phyloP scores from a whole-genome alignment of 2,113 vertebrate species.

The Callionymus lyra region DNA sequence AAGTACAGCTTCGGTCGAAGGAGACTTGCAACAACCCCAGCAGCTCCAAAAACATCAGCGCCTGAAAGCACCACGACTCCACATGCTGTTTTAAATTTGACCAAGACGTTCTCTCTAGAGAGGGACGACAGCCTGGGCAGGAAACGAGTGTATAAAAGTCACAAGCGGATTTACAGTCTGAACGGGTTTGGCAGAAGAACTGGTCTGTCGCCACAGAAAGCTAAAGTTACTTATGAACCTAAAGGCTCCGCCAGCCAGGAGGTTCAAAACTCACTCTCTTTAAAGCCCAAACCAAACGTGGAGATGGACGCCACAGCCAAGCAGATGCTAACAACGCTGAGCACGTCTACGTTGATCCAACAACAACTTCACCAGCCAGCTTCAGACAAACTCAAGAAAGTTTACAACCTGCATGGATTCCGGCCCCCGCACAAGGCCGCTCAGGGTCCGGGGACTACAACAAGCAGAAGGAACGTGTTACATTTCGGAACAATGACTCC shows the following conservation, averaged over 20 bases:
- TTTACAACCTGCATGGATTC: constrained; percentile 1
- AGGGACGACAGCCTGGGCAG: no score
- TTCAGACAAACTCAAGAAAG: background rate
- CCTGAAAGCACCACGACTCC: background rate
- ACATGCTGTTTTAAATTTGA: background rate
- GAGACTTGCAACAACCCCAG: background rate
- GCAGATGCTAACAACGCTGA: background rate
- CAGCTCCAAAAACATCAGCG: background rate
- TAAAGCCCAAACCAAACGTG: constrained; percentile 1
- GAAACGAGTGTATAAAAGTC: no score
- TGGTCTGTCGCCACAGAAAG: no score
- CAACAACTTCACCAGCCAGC: no score
- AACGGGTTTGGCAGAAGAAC: constrained; percentile 6
- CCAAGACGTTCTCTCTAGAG: no score
- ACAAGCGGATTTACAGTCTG: background rate
- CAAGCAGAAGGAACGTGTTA: no score
- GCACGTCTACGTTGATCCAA: background rate
- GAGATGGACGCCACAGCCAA: background rate
- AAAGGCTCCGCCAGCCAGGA: no score
- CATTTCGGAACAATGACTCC: no score
- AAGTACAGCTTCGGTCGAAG: constrained; percentile 40
- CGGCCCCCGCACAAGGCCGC: background rate
- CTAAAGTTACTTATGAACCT: no score
- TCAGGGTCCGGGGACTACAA: no score
- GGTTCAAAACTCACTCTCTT: constrained; percentile 1